These are phyloP conservation scores for Raja brachyura DNA, from an alignment of 2,113 vertebrate species.

Conservation along the genomic window DNA sequence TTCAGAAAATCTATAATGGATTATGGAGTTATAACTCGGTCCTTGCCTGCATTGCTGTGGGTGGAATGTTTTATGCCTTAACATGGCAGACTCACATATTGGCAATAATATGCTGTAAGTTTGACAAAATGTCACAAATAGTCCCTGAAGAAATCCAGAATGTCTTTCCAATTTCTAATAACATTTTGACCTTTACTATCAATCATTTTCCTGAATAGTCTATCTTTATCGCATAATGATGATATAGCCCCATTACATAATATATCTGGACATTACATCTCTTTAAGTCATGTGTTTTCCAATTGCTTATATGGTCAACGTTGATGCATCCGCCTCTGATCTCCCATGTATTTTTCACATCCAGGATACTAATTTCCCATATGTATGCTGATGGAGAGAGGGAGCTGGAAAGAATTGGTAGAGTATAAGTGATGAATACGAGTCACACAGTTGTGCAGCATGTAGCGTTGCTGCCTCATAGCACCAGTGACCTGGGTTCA, in stretches of 20 bases:
- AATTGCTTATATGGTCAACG: neutral
- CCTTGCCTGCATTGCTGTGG: conserved; percentile 76
- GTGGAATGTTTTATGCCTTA: conserved; percentile 89
- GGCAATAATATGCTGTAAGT: conserved; percentile 77
- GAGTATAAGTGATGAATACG: too few relatives aligned
- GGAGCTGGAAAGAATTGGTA: too few relatives aligned
- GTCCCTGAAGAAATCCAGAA: neutral
- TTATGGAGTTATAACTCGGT: conserved; percentile 92
- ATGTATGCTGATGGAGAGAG: neutral
- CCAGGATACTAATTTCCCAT: neutral
- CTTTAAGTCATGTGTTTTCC: neutral
- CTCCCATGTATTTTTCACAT: neutral
- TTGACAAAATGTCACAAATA: neutral
- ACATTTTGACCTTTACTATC: neutral
- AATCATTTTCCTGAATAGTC: neutral
- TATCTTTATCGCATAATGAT: neutral
- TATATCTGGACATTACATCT: neutral
- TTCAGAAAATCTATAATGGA: conserved; percentile 74
- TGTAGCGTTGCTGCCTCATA: too few relatives aligned
- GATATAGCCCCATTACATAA: neutral
- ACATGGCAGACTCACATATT: conserved; percentile 90
- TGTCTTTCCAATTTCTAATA: neutral
- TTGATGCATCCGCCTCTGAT: neutral
- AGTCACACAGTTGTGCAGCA: too few relatives aligned
- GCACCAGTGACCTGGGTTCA: too few relatives aligned